Percentiles rank a stretch among this genome's conserved stretches.
These are phyloP conservation scores for Nannospalax galili DNA, from an alignment of 2,113 vertebrate species.

Conservation along the genomic window DNA sequence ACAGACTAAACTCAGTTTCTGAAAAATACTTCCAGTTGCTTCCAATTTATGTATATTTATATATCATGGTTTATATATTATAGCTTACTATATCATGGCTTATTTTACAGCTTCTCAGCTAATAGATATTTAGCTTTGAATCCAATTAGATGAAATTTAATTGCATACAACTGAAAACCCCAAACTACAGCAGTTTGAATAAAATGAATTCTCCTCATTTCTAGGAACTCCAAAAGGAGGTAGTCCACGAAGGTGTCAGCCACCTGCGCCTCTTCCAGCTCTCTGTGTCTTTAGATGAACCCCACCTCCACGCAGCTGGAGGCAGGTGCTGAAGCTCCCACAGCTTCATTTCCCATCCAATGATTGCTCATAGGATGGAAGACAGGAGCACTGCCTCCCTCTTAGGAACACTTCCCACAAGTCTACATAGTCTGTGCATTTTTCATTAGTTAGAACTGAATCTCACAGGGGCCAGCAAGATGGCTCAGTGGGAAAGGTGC, in stretches of 20 bases:
- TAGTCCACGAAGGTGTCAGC: not conserved
- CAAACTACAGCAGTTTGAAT: not conserved
- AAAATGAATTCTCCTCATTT: not conserved
- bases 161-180: not conserved
- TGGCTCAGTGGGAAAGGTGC: not conserved
- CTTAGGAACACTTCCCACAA: not conserved
- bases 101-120: not conserved
- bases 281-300: not conserved
- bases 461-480: not conserved
- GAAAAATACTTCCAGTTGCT: not conserved
- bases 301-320: not conserved
- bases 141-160: not conserved
- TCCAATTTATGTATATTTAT: not conserved
- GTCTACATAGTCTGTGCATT: not conserved
- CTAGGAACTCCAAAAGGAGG: not conserved
- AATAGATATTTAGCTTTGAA: not conserved
- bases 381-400: not conserved
- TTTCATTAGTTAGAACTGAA: not conserved
- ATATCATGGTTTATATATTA: too few relatives aligned
- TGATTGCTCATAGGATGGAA: not conserved
- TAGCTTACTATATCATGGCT: not conserved
- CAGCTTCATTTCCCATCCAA: not conserved
- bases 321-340: not conserved
- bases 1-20: not conserved
- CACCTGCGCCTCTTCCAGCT: not conserved